Percentiles rank a stretch among this genome's conserved stretches.
Conservation (phyloP, 2,888 invertebrate species). For the Beris morrisii region DNA sequence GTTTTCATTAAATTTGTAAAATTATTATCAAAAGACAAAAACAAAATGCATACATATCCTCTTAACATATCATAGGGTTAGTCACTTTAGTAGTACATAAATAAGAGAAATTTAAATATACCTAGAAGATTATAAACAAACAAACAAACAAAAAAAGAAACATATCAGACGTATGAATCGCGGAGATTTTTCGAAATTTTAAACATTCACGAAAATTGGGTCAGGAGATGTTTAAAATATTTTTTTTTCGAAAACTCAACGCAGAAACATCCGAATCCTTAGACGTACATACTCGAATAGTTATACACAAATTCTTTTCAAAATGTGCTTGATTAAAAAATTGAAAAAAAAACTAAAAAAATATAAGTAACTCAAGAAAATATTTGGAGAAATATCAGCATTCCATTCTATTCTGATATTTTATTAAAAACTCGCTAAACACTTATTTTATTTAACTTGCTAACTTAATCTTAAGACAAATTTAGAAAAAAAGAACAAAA, state of each 20-base stretch:
- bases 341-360: no score
- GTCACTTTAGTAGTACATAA: background rate
- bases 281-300: background rate
- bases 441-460: no score
- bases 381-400: no score
- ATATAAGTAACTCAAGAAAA: no score
- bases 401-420: no score
- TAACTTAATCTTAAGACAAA: no score
- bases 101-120: background rate
- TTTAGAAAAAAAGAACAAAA: no score
- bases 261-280: background rate
- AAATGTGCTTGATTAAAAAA: no score
- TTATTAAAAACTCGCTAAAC: no score
- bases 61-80: slow-evolving; percentile 36
- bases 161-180: slow-evolving; percentile 16
- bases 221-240: slow-evolving; percentile 19
- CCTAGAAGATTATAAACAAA: background rate
- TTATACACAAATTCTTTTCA: no score
- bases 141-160: slow-evolving; percentile 5
- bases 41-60: slow-evolving; percentile 29
- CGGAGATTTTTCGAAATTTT: slow-evolving; percentile 3
- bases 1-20: slow-evolving; percentile 1
- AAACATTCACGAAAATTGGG: slow-evolving; percentile 4
- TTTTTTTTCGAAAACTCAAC: background rate
- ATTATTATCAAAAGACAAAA: slow-evolving; percentile 1